Base-by-base conservation (phyloP, 1,140 invertebrate genomes). In the Drosophila pseudoananassae region DNA sequence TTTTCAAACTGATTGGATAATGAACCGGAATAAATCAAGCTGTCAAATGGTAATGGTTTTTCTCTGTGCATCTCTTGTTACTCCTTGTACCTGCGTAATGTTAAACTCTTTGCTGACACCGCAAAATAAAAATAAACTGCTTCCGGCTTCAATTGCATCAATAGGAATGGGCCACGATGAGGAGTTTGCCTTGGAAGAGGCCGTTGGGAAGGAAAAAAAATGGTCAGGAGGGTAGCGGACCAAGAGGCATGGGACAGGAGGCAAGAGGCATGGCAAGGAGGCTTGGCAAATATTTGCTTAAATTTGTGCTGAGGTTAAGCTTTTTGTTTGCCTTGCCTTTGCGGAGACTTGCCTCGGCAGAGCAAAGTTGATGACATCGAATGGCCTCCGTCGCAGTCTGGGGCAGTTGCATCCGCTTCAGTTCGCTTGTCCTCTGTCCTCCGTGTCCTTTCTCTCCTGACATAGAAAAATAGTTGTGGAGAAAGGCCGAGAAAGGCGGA, bases 271-370 rank as follows among this genome's bases (percentile, higher is more conserved):
- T 27, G 25, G 25, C 25, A 27, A 27, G 23, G 27, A 31, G 52
- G 45, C 29, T 72, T 63, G 47, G 84, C 84, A 88, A 88, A 88
- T 88, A 88, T 88, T 88, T 88, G 83, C 84, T 83, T 89, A 88
- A 88, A 88, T 88, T 88, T 88, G 78, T 88, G 83, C 83, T 88
- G 83, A 88, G 83, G 84, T 88, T 88, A 88, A 88, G 78, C 85
- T 83, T 88, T 76, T 79, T 88, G 78, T 88, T 88, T 88, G 72
- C 65, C 70, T 68, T 88, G 66, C 60, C 69, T 74, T 55, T 72
- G 68, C 73, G 43, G 43, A 56, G 31, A n/a, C 50, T 38, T 20
- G 20, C 20, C 64, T 31, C 20, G 43, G 29, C 49, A n/a, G 15
- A 65, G 60, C 40, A 49, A 74, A 72, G 49, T 75, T 83, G 79